Evolutionary conservation across 2,113 vertebrate species (phyloP).

Genomic region (Excalfactoria chinensis): DNA sequence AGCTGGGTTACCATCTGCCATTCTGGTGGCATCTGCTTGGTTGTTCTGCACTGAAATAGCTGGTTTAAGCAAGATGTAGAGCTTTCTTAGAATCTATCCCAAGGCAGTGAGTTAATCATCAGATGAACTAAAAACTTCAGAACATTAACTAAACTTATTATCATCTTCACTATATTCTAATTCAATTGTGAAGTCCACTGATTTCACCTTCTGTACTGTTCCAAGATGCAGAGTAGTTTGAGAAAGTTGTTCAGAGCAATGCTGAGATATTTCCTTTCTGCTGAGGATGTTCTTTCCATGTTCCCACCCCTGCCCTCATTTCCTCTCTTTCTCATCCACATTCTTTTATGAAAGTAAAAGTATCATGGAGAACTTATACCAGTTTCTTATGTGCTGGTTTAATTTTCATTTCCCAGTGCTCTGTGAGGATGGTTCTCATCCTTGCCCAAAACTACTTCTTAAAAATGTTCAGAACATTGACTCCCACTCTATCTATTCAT

Average conservation of each 20-base stretch:
- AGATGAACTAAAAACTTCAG: background rate
- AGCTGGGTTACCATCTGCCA: background rate
- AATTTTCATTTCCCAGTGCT: background rate
- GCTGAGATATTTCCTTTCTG: background rate
- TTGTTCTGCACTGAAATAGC: background rate
- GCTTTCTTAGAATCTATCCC: background rate
- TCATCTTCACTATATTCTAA: background rate
- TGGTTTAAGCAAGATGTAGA: background rate
- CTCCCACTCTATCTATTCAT: background rate
- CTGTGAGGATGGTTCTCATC: background rate
- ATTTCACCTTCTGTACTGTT: background rate
- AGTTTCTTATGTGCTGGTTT: background rate
- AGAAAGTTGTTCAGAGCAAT: background rate
- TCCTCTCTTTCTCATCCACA: accelerated
- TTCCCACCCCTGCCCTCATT: background rate
- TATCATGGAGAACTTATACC: background rate
- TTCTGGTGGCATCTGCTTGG: background rate
- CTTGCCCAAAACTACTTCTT: background rate
- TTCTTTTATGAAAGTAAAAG: background rate
- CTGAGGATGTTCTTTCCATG: background rate
- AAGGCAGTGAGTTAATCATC: background rate
- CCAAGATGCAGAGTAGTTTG: background rate
- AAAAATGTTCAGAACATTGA: background rate
- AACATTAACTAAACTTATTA: background rate
- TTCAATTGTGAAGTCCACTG: background rate